Evolutionary conservation across 2,797 vertebrate genomes (phyloP).

Genomic region (Hapalemur alaotrensis): DNA sequence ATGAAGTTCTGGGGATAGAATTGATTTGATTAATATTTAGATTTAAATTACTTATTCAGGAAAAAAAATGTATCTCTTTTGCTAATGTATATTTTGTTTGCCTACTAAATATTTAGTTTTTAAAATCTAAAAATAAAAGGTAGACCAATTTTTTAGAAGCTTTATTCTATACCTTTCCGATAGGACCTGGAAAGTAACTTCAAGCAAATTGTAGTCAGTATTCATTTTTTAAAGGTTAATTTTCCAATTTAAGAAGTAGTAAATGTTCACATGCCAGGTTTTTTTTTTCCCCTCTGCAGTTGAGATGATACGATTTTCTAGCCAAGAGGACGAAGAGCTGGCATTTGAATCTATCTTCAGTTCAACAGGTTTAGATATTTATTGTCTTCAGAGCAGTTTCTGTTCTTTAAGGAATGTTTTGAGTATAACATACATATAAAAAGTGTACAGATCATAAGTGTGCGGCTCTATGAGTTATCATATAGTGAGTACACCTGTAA

Average conservation of each 20-base stretch:
- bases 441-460: background rate
- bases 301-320: background rate
- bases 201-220: background rate
- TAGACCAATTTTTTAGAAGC: background rate
- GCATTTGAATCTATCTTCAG: background rate
- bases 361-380: background rate
- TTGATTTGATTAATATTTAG: slow-evolving; percentile 25
- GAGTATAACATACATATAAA: background rate
- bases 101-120: background rate
- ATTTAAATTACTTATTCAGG: background rate
- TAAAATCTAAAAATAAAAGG: background rate
- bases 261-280: background rate
- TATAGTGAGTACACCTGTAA: background rate
- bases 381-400: background rate
- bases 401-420: background rate
- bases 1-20: background rate
- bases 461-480: background rate
- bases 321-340: background rate
- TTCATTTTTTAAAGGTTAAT: background rate
- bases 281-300: background rate
- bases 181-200: background rate
- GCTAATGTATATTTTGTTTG: background rate
- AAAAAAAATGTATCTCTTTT: background rate
- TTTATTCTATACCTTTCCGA: background rate
- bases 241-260: background rate